Base-by-base conservation (phyloP, 1,140 invertebrate species). In the Wiebesia pumilae region DNA sequence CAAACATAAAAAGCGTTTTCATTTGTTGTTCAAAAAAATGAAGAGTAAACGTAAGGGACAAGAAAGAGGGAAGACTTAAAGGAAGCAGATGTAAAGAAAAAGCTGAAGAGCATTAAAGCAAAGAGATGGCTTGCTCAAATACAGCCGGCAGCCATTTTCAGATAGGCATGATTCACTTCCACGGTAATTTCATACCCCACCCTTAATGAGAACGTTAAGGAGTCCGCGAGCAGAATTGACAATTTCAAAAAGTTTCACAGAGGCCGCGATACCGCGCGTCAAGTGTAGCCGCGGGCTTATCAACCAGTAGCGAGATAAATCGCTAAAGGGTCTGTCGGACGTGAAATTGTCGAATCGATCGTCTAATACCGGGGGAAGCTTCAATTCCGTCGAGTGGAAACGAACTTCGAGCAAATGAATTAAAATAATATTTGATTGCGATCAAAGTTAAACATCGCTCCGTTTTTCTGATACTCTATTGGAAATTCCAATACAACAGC, bases 141-240 rank as follows among this genome's bases (percentile, higher is more conserved):
- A 86, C 65, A 88, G 84, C 85, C 86, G 86, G 69, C 69, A 84
- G 83, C 88, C 87, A 87, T 90, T 88, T 87, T 82, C 43, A 71
- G 30, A 67, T 67, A 75, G 47, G 87, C 86, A 88, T 89, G 88
- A 89, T 89, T 90, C 84, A 90, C 83, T 89, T 89, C 69, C 83
- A 77, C 83, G 87, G 88, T 88, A 88, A 88, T 88, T 89, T 89
- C 79, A 87, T 89, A 88, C 84, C 81, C 80, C 87, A 85, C 86
- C 81, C 87, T 88, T 87, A 90, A 89, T 88, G 86, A 80, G 86
- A 87, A 88, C 88, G 79, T 90, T 89, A 88, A 89, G 87, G 88
- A 89, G 54, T 84, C 88, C 88, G 88, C 83, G 58, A 88, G 86
- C 88, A 83, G 89, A 90, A 90, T 89, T 90, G 89, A 90, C 88